Base-by-base conservation (phyloP, 1,140 invertebrate genomes). In the Heterodera schachtii region DNA sequence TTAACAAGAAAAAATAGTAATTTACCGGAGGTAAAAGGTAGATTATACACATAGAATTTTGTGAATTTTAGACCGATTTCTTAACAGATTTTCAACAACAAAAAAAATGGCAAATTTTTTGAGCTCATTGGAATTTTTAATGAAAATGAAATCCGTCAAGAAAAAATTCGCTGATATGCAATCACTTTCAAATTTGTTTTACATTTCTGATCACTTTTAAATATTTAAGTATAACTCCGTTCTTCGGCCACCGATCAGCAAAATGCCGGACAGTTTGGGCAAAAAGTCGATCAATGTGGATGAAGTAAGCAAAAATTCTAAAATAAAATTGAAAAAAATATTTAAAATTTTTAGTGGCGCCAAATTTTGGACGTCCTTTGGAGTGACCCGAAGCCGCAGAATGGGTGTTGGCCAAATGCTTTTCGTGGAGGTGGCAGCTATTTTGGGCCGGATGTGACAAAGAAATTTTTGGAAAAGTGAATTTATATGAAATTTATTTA, bases 391-490 rank as follows among this genome's bases (percentile, higher is more conserved):
- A 93, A 94, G 90, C 91, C 92, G 9, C 87, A 92, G 89, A 2
- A 93, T 93, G 52, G 94, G 92, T 95, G 94, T 87, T 92, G 93
- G 41, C 94, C 94, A 0, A 97, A 96, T 90, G 93, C 93, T 9
- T 92, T 95, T 70, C 92, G 95, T 7, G 95, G 95, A 2, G 95
- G 95, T 19, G 95, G 95, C 1, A 94, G 94, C 6, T 96, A 95
- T 90, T 97, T 96, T 90, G 95, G 95, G 0, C 94, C 95, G 0
- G 95, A 97, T 90, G 93, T 96, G 44, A 95, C 95, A 0, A 91
- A 93, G 41, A 91, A 92, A 11, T 94, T 96, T 85, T 91, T 96
- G 19, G 91, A 93, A 82, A 93, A 93, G 86, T 87, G 43, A 64
- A 46, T 60, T 43, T 44, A 43, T 44, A 83, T 6, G 19, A 66